These are phyloP conservation scores for Embiotoca jacksoni DNA, from an alignment of 2,113 vertebrate species.

Conservation along the genomic window DNA sequence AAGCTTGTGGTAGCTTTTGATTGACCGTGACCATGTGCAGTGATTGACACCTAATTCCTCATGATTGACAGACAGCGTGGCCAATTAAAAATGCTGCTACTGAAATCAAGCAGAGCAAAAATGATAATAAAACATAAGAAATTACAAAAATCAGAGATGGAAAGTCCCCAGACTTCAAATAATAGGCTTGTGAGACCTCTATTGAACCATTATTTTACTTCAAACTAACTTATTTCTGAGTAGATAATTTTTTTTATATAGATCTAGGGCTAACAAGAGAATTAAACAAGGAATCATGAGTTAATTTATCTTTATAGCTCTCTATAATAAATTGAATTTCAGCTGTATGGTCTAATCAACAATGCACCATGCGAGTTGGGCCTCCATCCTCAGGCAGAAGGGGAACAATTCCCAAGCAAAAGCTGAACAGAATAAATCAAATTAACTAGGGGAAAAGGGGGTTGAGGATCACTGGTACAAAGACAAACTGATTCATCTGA, in stretches of 20 bases:
- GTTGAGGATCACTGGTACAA: conserved; percentile 39
- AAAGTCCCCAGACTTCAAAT: conserved; percentile 15
- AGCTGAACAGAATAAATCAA: conserved; percentile 40
- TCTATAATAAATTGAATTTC: conserved; percentile 27
- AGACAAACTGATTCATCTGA: conserved; percentile 44
- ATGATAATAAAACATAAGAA: not conserved
- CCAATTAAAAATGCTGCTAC: conserved; percentile 22
- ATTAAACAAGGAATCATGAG: conserved; percentile 13
- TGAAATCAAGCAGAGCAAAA: conserved; percentile 20
- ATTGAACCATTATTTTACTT: conserved; percentile 6
- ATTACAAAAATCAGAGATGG: not conserved
- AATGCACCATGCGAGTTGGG: not conserved
- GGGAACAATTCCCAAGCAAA: conserved; percentile 26
- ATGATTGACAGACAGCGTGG: conserved; percentile 13
- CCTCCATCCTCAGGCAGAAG: conserved; percentile 32
- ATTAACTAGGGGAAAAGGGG: conserved; percentile 40
- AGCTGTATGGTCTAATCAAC: conserved; percentile 2
- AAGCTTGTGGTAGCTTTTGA: conserved; percentile 24
- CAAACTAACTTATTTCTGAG: conserved; percentile 13
- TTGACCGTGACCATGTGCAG: conserved; percentile 1
- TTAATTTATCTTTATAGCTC: conserved; percentile 35
- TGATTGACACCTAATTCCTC: conserved; percentile 10
- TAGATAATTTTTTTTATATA: conserved; percentile 1
- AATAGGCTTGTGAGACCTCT: conserved; percentile 1
- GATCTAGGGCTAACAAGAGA: not conserved